Evolutionary conservation across 2,888 invertebrate genomes (phyloP).

Genomic region (Antheraea yamamai): DNA sequence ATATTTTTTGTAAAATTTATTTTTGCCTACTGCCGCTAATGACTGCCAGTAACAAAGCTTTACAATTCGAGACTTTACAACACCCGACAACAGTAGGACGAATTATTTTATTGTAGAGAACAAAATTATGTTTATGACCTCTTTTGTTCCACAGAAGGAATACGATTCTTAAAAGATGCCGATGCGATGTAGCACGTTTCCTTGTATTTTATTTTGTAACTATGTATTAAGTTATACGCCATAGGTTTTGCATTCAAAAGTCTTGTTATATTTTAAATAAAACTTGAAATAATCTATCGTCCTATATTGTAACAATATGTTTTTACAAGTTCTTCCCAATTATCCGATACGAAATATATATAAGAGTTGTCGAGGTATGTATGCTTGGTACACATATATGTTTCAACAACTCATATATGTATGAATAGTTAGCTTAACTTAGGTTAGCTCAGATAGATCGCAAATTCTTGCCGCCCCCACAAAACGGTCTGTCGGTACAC

Average conservation of each 20-base stretch:
- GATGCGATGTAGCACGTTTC: constrained; percentile 43
- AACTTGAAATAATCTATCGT: too few species aligned
- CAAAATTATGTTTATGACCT: constrained; percentile 67
- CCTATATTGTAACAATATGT: too few species aligned
- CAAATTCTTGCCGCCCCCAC: too few species aligned
- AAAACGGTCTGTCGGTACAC: too few species aligned
- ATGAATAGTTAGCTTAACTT: too few species aligned
- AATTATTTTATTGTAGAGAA: constrained; percentile 71
- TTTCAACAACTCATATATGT: too few species aligned
- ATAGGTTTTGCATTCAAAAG: constrained; percentile 16
- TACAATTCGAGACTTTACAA: constrained; percentile 77
- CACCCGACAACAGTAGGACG: constrained; percentile 70
- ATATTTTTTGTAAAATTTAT: constrained; percentile 38
- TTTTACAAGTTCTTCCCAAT: too few species aligned
- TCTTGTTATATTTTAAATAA: not conserved
- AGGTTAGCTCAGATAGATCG: too few species aligned
- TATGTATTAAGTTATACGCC: constrained; percentile 19
- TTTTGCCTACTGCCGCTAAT: constrained; percentile 66
- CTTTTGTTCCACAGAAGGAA: constrained; percentile 52
- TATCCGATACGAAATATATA: too few species aligned
- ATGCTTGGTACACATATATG: too few species aligned
- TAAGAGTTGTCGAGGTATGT: too few species aligned
- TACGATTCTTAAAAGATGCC: constrained; percentile 61
- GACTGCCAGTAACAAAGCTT: constrained; percentile 50
- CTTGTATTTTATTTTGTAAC: constrained; percentile 14